Base-by-base conservation (phyloP, 30 jellyfish, hydroid and myxozoan species). In the Sanderia malayensis region DNA sequence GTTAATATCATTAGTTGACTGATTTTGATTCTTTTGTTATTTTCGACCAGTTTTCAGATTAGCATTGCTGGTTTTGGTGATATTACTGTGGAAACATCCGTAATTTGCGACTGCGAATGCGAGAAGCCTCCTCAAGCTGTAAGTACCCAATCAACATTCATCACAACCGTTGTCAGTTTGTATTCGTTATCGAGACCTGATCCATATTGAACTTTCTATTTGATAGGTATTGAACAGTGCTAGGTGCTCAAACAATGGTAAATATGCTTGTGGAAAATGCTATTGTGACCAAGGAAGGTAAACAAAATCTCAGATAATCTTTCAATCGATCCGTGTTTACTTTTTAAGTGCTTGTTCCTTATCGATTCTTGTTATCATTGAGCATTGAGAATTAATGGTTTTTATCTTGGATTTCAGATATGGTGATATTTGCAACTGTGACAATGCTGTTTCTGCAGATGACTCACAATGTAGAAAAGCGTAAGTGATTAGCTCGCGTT, bases 51-150 rank as follows among this genome's bases (percentile, higher is more conserved):
- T 61, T 90, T 90, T 58, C 66, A 72, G 6, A 78, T 90, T 19
- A 76, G 75, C 61, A 76, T 90, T 0, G 85, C 96, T 52, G 98
- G 98, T 23, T 83, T 83, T 78, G 98, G 94, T 47, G 94, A 69
- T n/a, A 89, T 90, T 15, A 63, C 55, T 19, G 92, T 90, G 3
- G 49, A 83, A 20, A 75, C 83, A 6, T 46, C 62, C 2, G 74
- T 53, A 21, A 44, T 59, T 45, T 90, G 98, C 28, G 77, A 73
- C 15, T 90, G 98, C 58, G 88, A 79, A 0, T 83, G 96, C 31
- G 96, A 78, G 58, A 70, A 49, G 22, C n/a, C 80, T 1, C 79
- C 82, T 9, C 24, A 44, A 44, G 76, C 78, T 31, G 86, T 70
- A 32, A 58, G 86, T 57, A 25, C 82, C n/a, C n/a, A n/a, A n/a